phyloP scores from a whole-genome alignment of 2,888 invertebrate genomes.

The Cephonodes hylas region DNA sequence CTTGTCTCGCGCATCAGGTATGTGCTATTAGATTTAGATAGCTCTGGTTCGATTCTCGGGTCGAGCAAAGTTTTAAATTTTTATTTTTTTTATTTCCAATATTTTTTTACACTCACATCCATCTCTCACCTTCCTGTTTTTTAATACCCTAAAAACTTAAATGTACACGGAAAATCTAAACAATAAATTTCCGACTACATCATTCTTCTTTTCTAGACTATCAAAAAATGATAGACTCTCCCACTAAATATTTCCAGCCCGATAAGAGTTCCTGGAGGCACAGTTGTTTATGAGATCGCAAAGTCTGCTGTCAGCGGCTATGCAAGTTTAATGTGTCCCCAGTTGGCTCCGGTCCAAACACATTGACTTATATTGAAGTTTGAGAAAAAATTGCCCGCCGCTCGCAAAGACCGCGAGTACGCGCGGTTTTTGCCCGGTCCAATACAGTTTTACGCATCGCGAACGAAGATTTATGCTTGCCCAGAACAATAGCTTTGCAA shows the following conservation, averaged over 20 bases:
- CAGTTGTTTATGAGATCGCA: background rate
- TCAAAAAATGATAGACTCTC: background rate
- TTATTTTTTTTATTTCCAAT: no score
- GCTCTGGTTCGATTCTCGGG: no score
- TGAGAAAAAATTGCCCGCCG: background rate
- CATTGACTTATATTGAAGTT: constrained; percentile 11
- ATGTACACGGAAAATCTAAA: no score
- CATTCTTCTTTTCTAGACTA: background rate
- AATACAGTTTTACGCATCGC: background rate
- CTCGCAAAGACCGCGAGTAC: background rate
- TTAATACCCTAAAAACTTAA: no score
- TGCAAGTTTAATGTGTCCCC: constrained; percentile 12
- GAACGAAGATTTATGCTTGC: background rate
- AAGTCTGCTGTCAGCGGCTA: background rate
- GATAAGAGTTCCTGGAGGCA: background rate
- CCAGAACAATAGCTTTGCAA: background rate
- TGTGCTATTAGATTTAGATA: no score
- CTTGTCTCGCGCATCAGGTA: no score
- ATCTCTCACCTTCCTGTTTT: no score
- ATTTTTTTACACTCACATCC: no score
- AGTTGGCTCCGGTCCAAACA: constrained; percentile 19
- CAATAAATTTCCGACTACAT: background rate
- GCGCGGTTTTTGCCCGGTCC: constrained; percentile 1
- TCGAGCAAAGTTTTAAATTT: no score
- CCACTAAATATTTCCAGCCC: background rate